Evolutionary conservation across 2,113 vertebrate genomes (phyloP), one percentile per base, ranked within the genome.

Genomic region (Trogon melanurus): DNA sequence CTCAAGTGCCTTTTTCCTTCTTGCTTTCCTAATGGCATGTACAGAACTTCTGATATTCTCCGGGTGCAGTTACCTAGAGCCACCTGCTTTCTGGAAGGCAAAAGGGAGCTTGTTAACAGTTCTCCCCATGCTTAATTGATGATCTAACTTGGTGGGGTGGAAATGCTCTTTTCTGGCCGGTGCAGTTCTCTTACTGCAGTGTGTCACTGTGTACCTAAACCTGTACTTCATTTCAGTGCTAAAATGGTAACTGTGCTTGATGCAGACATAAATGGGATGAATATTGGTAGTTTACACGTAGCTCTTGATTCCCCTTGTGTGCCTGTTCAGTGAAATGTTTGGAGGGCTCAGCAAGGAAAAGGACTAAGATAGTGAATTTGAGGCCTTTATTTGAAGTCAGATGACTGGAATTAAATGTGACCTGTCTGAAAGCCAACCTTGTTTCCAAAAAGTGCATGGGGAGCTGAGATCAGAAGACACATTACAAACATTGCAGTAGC

Each of bases 401-500:
- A 91, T 91, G 32, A 80, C 48, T 94, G 86, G 88, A 93, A 93
- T 95, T 97, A 95, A 94, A 94, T 34, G 45, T 95, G 91, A 94
- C 91, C 96, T 94, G 87, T 93, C 93, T 92, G 96, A 91, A 95
- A 79, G 70, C 89, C 95, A 96, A 61, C 76, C 84, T 96, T 91
- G 85, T 97, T 96, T 95, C 93, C 91, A 85, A 27, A 89, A 78
- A 87, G 83, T 87, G 78, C 78, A 69, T 4, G 60, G 92, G 83
- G 95, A 97, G 70, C 88, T 7, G 66, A 94, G 87, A 93, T 96
- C 95, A 95, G 95, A 96, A 96, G 94, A 94, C 85, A 70, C n/a
- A 53, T 95, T 97, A 93, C 92, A 96, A 96, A 97, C 88, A 94
- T 86, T 96, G 79, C 96, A 94, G 96, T 97, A 98, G 96, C 87